Evolutionary conservation across 2,888 invertebrate species (phyloP).

Genomic region (Chymomyza amoena): DNA sequence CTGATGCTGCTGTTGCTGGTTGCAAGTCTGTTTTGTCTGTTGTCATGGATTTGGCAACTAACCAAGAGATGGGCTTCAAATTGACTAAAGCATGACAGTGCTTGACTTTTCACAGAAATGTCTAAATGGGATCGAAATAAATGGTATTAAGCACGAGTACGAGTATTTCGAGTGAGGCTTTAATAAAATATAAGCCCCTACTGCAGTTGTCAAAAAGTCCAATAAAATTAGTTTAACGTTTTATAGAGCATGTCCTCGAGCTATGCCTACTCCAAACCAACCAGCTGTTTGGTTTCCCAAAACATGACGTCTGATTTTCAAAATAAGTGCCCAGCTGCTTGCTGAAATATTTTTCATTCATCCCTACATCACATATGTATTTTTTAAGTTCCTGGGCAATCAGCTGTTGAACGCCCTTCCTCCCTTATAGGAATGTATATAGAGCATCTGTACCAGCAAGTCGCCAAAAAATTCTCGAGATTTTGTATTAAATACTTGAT

Average conservation of each 20-base stretch:
- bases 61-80: constrained; percentile 25
- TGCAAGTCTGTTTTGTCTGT: background rate
- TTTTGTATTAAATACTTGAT: background rate
- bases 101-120: constrained; percentile 36
- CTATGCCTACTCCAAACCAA: background rate
- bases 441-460: background rate
- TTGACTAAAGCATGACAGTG: constrained; percentile 34
- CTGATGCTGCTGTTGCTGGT: constrained; percentile 20
- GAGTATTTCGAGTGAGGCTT: background rate
- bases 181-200: background rate
- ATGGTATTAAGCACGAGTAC: too few species aligned
- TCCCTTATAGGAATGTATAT: background rate
- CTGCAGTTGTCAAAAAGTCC: background rate
- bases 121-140: constrained; percentile 7
- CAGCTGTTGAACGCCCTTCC: constrained; percentile 36
- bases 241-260: background rate
- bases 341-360: constrained; percentile 33
- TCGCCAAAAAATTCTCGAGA: background rate
- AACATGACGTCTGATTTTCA: constrained; percentile 40
- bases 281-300: constrained; percentile 30
- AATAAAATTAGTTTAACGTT: background rate
- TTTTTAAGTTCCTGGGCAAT: constrained; percentile 19
- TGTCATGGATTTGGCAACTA: constrained; percentile 14
- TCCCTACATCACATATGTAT: constrained; percentile 4
- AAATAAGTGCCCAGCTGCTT: constrained; percentile 42